Evolutionary conservation across 2,113 vertebrate genomes (phyloP).

Genomic region (Lepus timidus): DNA sequence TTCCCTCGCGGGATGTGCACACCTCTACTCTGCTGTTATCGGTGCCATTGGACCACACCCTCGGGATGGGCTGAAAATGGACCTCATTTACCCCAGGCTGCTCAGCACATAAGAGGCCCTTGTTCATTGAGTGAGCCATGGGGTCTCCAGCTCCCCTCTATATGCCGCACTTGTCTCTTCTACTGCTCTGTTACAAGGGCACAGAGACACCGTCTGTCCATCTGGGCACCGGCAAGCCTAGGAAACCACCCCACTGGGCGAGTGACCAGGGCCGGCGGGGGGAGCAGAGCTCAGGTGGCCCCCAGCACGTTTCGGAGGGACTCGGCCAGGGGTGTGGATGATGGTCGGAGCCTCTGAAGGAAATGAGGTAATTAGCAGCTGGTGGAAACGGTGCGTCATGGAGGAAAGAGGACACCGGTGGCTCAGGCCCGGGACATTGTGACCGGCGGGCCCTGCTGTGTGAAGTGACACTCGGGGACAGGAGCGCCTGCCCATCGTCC

Average conservation of each 20-base stretch:
- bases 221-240: neutral
- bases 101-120: neutral
- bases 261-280: neutral
- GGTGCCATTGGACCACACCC: neutral
- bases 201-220: neutral
- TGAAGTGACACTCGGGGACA: neutral
- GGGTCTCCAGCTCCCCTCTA: neutral
- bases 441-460: neutral
- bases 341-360: conserved; percentile 54
- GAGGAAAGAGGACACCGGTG: conserved; percentile 65
- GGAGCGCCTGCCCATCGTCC: neutral
- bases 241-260: neutral
- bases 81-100: neutral
- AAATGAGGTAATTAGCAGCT: conserved; percentile 71
- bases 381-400: conserved; percentile 61
- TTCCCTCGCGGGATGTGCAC: neutral
- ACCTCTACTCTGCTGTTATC: too few relatives aligned
- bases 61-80: neutral
- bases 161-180: neutral
- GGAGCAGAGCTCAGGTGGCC: conserved; percentile 47
- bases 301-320: conserved; percentile 51
- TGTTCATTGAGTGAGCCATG: neutral
- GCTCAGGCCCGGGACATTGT: neutral
- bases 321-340: conserved; percentile 55
- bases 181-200: neutral